A percentile compares a stretch with the other conserved stretches of the same genome.
phyloP scores from a whole-genome alignment of 2,113 vertebrate genomes.

The Pterocles orientalis region DNA sequence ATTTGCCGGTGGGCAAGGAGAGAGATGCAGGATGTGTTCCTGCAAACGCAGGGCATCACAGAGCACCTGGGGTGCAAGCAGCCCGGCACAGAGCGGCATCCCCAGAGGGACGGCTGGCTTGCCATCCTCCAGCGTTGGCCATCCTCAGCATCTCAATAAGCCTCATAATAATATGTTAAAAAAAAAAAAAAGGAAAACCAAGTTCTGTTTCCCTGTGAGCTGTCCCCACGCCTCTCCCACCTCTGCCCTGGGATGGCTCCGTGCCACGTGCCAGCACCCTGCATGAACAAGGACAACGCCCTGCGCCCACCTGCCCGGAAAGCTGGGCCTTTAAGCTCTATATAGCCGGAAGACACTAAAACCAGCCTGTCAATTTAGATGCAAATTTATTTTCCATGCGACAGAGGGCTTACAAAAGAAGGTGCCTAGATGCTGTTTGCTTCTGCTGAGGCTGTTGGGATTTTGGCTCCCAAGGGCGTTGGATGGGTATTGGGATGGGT shows the following conservation, averaged over 20 bases:
- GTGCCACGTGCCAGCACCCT: not conserved
- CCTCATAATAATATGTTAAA: not conserved
- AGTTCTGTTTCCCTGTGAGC: not conserved
- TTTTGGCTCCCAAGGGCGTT: not conserved
- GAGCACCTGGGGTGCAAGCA: rapidly evolving
- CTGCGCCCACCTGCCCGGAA: not conserved
- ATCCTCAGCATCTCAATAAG: not conserved
- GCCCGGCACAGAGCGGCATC: not conserved
- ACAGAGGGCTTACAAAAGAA: conserved; percentile 55
- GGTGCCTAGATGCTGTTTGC: not conserved
- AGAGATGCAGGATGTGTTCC: not conserved
- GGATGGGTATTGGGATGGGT: not conserved
- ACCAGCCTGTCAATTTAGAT: conserved; percentile 49
- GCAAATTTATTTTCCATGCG: conserved; percentile 54
- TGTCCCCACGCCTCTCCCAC: not conserved
- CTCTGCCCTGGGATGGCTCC: not conserved
- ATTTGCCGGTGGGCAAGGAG: not conserved
- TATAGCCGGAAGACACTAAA: conserved; percentile 20
- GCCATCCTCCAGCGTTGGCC: not conserved
- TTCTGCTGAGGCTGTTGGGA: not conserved
- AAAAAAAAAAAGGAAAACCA: not conserved
- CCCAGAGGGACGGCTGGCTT: not conserved
- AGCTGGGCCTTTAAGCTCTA: not conserved
- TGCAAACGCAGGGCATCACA: not conserved
- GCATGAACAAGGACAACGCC: not conserved